These are phyloP conservation scores for Cephalopachus bancanus DNA, from an alignment of 2,797 vertebrate species.

Conservation along the genomic window DNA sequence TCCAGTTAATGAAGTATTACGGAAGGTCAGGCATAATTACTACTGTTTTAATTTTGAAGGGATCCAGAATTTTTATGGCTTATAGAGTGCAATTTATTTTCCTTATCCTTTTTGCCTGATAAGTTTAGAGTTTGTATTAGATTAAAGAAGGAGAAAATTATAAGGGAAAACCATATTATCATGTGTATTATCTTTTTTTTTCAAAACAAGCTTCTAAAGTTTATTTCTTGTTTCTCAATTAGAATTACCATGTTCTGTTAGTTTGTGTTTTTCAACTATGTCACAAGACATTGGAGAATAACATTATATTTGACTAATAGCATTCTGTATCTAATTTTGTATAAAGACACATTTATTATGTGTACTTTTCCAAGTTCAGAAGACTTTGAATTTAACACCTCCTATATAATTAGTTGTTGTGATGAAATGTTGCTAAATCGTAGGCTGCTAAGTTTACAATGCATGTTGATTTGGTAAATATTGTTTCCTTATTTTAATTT, in stretches of 20 bases:
- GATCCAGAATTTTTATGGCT: background rate
- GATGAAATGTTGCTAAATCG: constrained; percentile 78
- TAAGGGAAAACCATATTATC: constrained; percentile 39
- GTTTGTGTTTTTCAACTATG: constrained; percentile 60
- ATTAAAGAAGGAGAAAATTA: constrained; percentile 66
- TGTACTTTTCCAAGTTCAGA: constrained; percentile 72
- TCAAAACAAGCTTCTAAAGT: constrained; percentile 37
- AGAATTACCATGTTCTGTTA: constrained; percentile 63
- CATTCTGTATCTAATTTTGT: constrained; percentile 72
- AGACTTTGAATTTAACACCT: constrained; percentile 75
- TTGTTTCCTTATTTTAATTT: constrained; percentile 44
- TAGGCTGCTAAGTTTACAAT: constrained; percentile 72
- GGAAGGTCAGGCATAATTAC: constrained; percentile 21
- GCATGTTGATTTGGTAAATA: constrained; percentile 69
- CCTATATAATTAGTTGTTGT: constrained; percentile 82
- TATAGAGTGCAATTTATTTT: constrained; percentile 35
- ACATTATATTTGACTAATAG: constrained; percentile 65
- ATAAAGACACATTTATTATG: constrained; percentile 65
- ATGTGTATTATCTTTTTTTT: background rate
- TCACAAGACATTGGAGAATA: constrained; percentile 68
- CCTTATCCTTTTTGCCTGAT: background rate
- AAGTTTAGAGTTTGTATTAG: constrained; percentile 56
- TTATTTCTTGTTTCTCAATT: constrained; percentile 57
- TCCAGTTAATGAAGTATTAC: background rate
- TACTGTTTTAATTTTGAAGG: constrained; percentile 45